Evolutionary conservation across 2,113 vertebrate genomes (phyloP), one percentile per base, ranked within the genome.

Genomic region (Python bivittatus): DNA sequence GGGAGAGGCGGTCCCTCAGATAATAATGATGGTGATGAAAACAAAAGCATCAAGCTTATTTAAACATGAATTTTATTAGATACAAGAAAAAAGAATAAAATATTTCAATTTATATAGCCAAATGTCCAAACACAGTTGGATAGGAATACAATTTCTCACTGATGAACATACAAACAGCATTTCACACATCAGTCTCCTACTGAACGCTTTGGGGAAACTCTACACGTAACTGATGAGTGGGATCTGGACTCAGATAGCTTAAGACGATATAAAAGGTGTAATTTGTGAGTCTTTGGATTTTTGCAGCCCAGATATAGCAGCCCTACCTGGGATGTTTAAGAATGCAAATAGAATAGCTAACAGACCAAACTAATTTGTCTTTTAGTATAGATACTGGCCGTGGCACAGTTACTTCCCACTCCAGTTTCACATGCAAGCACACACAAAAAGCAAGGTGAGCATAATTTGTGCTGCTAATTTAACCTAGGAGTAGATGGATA

Each of bases 401-500:
- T 42, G 15, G 72, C 33, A 38, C 72, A 79, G 9, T 15, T 22
- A 79, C n/a, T 22, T 79, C 72, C 38, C 72, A 22, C 38, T 79
- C 72, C 33, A 79, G 72, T 20, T 79, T 79, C 38, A 42, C 72
- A 79, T 20, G 33, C 72, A 17, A 38, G 17, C 17, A 79, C 38
- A 79, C 72, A 42, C 15, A 79, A 79, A 15, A 79, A 38, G 17
- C 72, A 42, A 79, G 17, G 20, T 38, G 72, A 79, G 72, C 33
- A 22, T 42, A 79, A 22, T 42, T 79, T 17, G 17, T 13, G 56
- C 17, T 57, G 20, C 83, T 92, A 95, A 96, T 94, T 96, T 97
- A 90, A 42, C 95, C 95, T 94, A 96, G 92, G 88, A 92, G 92
- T 94, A 94, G 94, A 95, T 96, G 95, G 95, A 57, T 97, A 96